Evolutionary conservation across 2,888 invertebrate species (phyloP), one percentile per base, ranked within the genome.

Genomic region (Oscheius myriophilus): DNA sequence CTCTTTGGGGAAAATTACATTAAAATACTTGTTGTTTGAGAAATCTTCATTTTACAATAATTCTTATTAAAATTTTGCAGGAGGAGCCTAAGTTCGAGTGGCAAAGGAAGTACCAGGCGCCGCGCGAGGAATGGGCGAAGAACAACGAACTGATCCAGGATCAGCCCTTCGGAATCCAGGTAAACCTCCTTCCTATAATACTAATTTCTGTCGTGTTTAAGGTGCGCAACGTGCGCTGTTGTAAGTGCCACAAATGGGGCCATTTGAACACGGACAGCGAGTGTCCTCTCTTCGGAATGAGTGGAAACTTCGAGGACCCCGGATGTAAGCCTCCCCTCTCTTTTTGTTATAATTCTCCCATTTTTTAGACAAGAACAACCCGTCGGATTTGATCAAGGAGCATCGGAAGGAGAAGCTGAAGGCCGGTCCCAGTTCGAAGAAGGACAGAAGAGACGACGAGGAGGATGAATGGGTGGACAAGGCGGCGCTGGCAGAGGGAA

Each of bases 211-310:
- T n/a, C 7, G 11, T 55, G n/a, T 75, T 86, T 43, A 92, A 95
- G 88, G 96, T 96, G 2, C 90, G 96, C 65, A 96, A 99, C 89
- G 97, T 98, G 0, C 91, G 97, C 42, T 99, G 98, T 86, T 95
- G 99, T 70, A 97, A 97, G 87, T 99, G 98, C 86, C 95, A 96
- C 87, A 96, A 96, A 87, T 99, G 97, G 97, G 98, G 98, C 11
- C 98, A 99, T 87, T 93, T 96, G 64, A 96, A 96, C 87, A 96
- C 90, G 69, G 96, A 96, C 87, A 93, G 94, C 84, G 96, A 98
- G 89, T 99, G 98, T 88, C 93, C 95, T 6, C 91, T 98, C 90
- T 98, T 89, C 81, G 89, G 89, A 91, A 85, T 83, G 78, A 84
- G 83, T 54, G 86, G 86, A 45, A 86, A 85, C 71, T 80, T 80